Base-by-base conservation (phyloP, 2,888 invertebrate genomes). In the Danaus chrysippus region DNA sequence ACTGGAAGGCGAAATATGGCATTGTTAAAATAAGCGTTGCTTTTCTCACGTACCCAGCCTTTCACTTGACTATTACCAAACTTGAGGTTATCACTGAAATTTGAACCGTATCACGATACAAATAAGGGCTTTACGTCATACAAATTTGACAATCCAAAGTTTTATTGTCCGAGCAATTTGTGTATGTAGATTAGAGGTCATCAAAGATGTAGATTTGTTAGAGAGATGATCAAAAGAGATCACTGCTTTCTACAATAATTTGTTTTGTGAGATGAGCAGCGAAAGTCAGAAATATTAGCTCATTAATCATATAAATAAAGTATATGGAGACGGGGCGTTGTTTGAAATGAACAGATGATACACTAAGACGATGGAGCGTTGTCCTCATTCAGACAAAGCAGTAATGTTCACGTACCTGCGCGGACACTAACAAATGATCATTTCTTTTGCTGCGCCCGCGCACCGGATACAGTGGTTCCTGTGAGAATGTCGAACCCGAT, bases 401-500 rank as follows among this genome's bases (percentile, higher is more conserved):
- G 66, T 68, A 65, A 59, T 58, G 72, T 73, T 62, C 68, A 11
- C 58, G 10, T 84, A 83, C 83, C 87, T 84, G 84, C 75, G 76
- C 77, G 76, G 83, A 83, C 84, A 78, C 69, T 82, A 85, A 90
- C 86, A 87, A 89, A 88, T 86, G 87, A 82, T 83, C 82, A 83
- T 87, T 88, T 88, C 87, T 86, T 83, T 83, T 81, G 60, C 78
- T 77, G 86, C 85, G 87, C 83, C 78, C 73, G 84, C 84, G 83
- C 86, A 86, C 90, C 90, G 90, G 90, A 90, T 87, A 84, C 86
- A 72, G 82, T 79, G 83, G 90, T 88, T 90, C 90, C 89, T 90
- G 88, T 91, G 89, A 87, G 90, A 90, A 89, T 87, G 87, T 86
- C 82, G 88, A 86, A 79, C 83, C 84, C 83, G 74, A 82, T 84